Base-by-base conservation (phyloP, 2,888 invertebrate genomes). In the Oscheius myriophilus region DNA sequence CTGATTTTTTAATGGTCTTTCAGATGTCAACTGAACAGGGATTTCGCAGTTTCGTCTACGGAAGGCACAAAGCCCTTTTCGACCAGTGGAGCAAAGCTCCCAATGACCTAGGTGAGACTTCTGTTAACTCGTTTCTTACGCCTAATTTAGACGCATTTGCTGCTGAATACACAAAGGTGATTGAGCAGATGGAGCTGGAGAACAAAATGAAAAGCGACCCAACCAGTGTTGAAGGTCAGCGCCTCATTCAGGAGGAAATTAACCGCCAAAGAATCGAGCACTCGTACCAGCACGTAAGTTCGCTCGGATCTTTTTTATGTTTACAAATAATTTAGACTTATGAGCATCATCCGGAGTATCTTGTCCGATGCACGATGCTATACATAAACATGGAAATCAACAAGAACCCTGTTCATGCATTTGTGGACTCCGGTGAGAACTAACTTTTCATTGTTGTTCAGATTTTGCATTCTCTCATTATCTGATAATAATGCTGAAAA, bases 371-470 rank as follows among this genome's bases (percentile, higher is more conserved):
- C 16, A 16, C 16, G 3, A 46, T 46, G 46, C 46, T 46, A 2
- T 46, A 46, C 18, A 46, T 46, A 16, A 18, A 46, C 18, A 46
- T 46, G 46, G 46, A 46, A 11, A 46, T 46, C 46, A 46, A 46
- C 18, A 46, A 46, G 12, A 18, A 46, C 46, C 16, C 16, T 16
- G 16, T 46, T 4, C 16, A 46, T 16, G 46, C 46, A 11, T 46
- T 46, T 18, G 46, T 46, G n/a, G 46, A 46, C 18, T 46, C 46
- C 18, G 46, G 46, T 46, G 46, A 46, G 46, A n/a, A n/a, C n/a
- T n/a, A n/a, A n/a, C n/a, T 46, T 46, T 7, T 46, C 46, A 2
- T 11, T 7, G 3, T 46, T 16, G 46, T 18, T 46, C 6, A 18
- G 43, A 14, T 43, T 12, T 14, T 43, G 14, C 11, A 12, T 14